Percentiles rank a stretch among this genome's conserved stretches.
Conservation (phyloP, 2,113 vertebrate species). For the Pungitius pungitius region DNA sequence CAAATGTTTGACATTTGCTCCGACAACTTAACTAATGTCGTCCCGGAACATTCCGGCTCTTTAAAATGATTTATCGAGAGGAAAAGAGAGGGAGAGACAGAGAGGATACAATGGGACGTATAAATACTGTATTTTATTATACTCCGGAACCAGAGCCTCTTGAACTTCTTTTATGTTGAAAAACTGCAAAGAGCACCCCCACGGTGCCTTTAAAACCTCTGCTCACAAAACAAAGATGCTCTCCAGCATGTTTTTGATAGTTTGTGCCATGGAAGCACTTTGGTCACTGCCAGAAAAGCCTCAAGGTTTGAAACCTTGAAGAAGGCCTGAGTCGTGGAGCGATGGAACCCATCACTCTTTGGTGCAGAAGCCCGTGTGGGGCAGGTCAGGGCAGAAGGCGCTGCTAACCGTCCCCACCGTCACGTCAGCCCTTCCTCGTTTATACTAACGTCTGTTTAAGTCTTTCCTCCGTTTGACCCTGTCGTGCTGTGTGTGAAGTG, state of each 20-base stretch:
- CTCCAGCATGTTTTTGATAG: background rate
- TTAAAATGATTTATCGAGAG: too few relatives aligned
- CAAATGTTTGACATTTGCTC: background rate
- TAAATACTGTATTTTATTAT: too few relatives aligned
- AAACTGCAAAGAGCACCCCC: too few relatives aligned
- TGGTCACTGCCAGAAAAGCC: background rate
- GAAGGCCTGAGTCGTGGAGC: too few relatives aligned
- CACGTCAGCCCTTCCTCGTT: slow-evolving; percentile 48
- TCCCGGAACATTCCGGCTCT: too few relatives aligned
- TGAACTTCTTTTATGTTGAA: too few relatives aligned
- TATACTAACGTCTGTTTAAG: slow-evolving; percentile 20
- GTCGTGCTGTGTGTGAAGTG: slow-evolving; percentile 42
- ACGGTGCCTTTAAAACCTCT: background rate
- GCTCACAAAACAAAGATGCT: background rate
- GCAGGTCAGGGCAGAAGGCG: slow-evolving; percentile 68
- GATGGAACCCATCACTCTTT: slow-evolving; percentile 12
- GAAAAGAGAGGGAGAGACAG: too few relatives aligned
- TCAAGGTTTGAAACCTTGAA: background rate
- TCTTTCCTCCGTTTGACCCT: slow-evolving; percentile 33
- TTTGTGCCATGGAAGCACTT: background rate
- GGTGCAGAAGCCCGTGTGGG: slow-evolving; percentile 25
- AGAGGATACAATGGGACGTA: too few relatives aligned
- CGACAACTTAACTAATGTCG: background rate
- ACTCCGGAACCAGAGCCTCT: too few relatives aligned
- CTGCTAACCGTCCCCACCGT: slow-evolving; percentile 66